Base-by-base conservation (phyloP, 2,888 invertebrate genomes). In the Diarsia brunnea region DNA sequence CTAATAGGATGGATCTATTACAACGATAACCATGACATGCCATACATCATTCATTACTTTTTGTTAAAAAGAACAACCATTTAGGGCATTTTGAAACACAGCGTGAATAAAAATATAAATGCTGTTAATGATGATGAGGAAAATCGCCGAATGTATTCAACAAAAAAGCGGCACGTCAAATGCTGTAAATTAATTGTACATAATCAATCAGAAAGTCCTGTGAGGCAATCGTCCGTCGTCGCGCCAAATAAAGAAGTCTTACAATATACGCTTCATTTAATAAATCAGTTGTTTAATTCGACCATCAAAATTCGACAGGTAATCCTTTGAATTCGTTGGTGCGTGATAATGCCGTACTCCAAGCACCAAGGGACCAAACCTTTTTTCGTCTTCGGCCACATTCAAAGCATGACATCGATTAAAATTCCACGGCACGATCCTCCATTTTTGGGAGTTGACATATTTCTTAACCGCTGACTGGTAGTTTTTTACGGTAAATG, bases 251-350 rank as follows among this genome's bases (percentile, higher is more conserved):
- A 92, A 92, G 89, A 87, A 90, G 84, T 89, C 81, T 89, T 84
- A 88, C 88, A 89, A 91, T 89, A 90, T 87, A 88, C 84, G 88
- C 88, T 87, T 89, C 90, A 89, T 92, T 91, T 90, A 89, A 92
- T 92, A 91, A 92, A 92, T 92, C 90, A 90, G 82, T 90, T 90
- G 89, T 85, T 88, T 92, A 93, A 93, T 92, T 86, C 89, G 91
- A 84, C 89, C 88, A 93, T 94, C 92, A 90, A 90, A 92, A 93
- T 93, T 93, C 91, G 92, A 92, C 91, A 92, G 89, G 91, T 91
- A 91, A 92, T 92, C 92, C 92, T 92, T 93, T 89, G 89, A 89
- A 91, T 89, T 89, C 89, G 86, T 88, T 87, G 90, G 89, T 89
- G 90, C 90, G 89, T 89, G 89, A 89, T 89, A 85, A 87, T 84